phyloP scores from a whole-genome alignment of 2,797 vertebrate genomes.

The Zenarchopterus dispar region DNA sequence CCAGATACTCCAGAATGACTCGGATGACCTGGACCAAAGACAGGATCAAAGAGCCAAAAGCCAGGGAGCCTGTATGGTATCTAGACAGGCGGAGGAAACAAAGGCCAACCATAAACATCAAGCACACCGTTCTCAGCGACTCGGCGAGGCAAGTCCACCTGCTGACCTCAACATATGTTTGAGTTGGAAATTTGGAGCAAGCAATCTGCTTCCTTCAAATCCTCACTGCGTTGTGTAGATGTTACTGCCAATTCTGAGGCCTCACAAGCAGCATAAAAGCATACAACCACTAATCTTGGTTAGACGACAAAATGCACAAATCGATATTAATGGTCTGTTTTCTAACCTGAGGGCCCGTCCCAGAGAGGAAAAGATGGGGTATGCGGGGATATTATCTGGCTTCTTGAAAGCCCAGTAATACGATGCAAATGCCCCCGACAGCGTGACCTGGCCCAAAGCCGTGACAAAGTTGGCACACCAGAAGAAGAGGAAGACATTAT shows the following conservation, averaged over 20 bases:
- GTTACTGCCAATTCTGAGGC: too few species aligned
- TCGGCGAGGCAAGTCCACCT: not conserved
- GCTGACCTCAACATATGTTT: constrained; percentile 11
- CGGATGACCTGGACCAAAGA: constrained; percentile 92
- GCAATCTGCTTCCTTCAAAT: not conserved
- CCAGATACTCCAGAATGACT: constrained; percentile 92
- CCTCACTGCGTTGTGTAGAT: not conserved
- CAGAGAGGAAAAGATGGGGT: constrained; percentile 90
- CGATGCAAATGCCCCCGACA: constrained; percentile 94
- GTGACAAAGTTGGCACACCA: constrained; percentile 95
- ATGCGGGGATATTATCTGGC: constrained; percentile 89
- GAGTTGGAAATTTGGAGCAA: constrained; percentile 1
- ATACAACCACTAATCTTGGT: not conserved
- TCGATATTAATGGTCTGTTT: not conserved
- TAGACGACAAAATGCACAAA: too few species aligned
- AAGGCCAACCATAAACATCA: constrained; percentile 15
- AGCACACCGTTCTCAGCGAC: not conserved
- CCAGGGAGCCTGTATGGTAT: constrained; percentile 95
- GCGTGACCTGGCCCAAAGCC: constrained; percentile 93
- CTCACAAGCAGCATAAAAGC: not conserved
- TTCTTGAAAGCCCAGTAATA: constrained; percentile 98
- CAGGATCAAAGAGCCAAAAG: constrained; percentile 92
- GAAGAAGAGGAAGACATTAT: constrained; percentile 96
- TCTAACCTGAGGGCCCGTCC: constrained; percentile 90
- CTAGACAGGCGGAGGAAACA: constrained; percentile 70